A percentile compares a stretch with the other conserved stretches of the same genome.
phyloP scores from a whole-genome alignment of 1,140 invertebrate species.

The Amyelois transitella region DNA sequence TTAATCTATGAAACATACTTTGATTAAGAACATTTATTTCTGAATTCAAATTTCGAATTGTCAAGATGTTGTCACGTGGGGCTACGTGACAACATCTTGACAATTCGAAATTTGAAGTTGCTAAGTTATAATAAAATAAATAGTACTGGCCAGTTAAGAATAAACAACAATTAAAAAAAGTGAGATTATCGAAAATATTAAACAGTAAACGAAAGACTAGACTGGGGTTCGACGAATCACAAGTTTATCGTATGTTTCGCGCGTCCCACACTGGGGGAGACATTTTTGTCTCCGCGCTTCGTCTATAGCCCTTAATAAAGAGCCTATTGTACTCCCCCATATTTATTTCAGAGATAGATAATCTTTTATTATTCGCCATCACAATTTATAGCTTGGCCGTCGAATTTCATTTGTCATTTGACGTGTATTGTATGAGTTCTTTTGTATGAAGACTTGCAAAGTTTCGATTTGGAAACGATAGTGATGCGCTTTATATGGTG shows the following conservation, averaged over 20 bases:
- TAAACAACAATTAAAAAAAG: background rate
- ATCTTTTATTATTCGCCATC: constrained; percentile 56
- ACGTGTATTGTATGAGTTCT: constrained; percentile 26
- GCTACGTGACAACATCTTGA: no score
- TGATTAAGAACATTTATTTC: no score
- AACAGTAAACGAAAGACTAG: background rate
- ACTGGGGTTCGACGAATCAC: background rate
- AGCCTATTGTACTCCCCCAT: constrained; percentile 50
- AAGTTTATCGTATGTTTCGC: background rate
- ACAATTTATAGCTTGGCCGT: constrained; percentile 49
- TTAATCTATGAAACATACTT: no score
- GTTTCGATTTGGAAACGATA: constrained; percentile 14
- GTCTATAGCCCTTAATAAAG: constrained; percentile 49
- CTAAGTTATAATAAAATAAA: background rate
- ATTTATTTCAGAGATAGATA: constrained; percentile 63
- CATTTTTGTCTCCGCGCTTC: constrained; percentile 28
- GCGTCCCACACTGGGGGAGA: constrained; percentile 24
- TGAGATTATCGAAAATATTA: background rate
- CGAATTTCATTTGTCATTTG: constrained; percentile 59
- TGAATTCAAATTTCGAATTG: no score
- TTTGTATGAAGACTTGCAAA: constrained; percentile 9
- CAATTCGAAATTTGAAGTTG: no score
- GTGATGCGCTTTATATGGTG: constrained; percentile 2
- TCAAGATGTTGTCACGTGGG: no score
- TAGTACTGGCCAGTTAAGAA: background rate